phyloP scores from a whole-genome alignment of 64 coral and sea anemone species.

The Pachyseris speciosa region DNA sequence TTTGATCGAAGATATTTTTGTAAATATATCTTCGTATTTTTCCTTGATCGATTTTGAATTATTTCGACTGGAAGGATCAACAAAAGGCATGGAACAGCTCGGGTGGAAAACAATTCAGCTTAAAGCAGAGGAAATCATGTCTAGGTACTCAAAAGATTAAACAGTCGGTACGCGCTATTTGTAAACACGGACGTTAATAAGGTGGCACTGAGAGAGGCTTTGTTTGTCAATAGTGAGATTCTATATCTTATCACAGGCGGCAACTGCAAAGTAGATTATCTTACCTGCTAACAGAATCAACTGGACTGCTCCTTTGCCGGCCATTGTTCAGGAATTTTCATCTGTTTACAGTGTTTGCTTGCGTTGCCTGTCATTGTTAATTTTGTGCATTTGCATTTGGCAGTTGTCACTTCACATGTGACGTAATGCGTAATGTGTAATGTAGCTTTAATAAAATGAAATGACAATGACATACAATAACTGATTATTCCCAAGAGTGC shows the following conservation, averaged over 20 bases:
- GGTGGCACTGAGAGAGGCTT: background rate
- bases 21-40: no score
- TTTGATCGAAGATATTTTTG: no score
- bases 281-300: constrained; percentile 31
- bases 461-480: background rate
- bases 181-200: constrained; percentile 16
- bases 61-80: no score
- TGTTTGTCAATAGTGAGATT: background rate
- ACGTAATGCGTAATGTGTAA: background rate
- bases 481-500: background rate
- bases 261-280: background rate
- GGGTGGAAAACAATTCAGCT: no score
- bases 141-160: no score
- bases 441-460: background rate
- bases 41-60: no score
- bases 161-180: background rate
- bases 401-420: background rate
- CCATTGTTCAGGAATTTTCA: constrained; percentile 25
- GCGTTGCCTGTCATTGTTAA: background rate
- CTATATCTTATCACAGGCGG: background rate
- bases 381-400: constrained; percentile 9
- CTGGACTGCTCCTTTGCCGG: background rate
- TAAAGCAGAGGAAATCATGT: no score
- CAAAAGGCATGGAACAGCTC: no score
- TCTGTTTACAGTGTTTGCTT: background rate